A percentile compares a stretch with the other conserved stretches of the same genome.
These are phyloP conservation scores for Hydra vulgaris DNA, from an alignment of 30 jellyfish, hydroid and myxozoan species.

Conservation along the genomic window DNA sequence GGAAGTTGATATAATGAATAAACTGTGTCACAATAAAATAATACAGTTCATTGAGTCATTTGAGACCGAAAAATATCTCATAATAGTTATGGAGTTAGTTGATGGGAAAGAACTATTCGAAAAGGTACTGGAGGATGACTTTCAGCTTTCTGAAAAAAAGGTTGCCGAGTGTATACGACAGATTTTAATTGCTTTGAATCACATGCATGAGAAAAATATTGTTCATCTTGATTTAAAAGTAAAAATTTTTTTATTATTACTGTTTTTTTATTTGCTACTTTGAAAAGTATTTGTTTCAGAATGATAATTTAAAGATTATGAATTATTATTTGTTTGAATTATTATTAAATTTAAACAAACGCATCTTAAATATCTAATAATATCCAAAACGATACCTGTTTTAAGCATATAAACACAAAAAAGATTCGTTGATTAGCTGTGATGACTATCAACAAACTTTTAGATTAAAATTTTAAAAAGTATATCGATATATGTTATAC, in stretches of 20 bases:
- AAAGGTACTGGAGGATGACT: constrained; percentile 72
- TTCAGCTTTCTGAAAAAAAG: constrained; percentile 60
- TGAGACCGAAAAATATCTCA: constrained; percentile 48
- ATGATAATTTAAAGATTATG: background rate
- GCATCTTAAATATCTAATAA: too few species aligned
- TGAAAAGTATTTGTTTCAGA: too few species aligned
- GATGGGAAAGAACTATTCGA: constrained; percentile 85
- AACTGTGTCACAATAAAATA: constrained; percentile 52
- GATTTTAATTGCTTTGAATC: constrained; percentile 62
- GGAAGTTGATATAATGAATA: constrained; percentile 61
- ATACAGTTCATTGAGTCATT: constrained; percentile 48
- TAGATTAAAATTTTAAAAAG: too few species aligned
- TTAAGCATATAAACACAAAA: too few species aligned
- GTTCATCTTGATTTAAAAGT: constrained; percentile 87
- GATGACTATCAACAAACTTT: too few species aligned
- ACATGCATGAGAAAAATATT: constrained; percentile 76
- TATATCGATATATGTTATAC: too few species aligned
- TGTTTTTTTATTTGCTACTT: background rate
- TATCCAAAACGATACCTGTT: too few species aligned
- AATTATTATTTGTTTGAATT: too few species aligned
- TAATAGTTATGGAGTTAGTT: constrained; percentile 76
- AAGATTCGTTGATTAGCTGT: too few species aligned
- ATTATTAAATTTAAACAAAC: too few species aligned
- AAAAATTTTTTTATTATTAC: background rate
- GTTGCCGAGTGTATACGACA: constrained; percentile 71